Evolutionary conservation across 2,797 vertebrate species (phyloP), one percentile per base, ranked within the genome.

Genomic region (Coregonus sp.): DNA sequence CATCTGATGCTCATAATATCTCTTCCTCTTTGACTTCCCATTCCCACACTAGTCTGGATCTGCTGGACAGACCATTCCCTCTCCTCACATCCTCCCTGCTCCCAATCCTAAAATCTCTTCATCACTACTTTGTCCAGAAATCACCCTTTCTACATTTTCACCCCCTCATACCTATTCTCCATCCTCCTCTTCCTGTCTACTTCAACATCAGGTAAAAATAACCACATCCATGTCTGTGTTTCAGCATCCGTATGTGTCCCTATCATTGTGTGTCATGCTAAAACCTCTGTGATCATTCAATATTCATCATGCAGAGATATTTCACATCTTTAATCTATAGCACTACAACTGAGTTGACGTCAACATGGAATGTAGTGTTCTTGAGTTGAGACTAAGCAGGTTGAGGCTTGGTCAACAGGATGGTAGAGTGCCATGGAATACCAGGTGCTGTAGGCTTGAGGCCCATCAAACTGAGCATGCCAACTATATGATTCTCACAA

Each of bases 1-100:
- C 56, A 20, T 20, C 56, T 5, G 29, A 67, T 67, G 29, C 65
- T 67, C 65, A 37, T 68, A 29, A 68, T 37, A 5, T 35, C 31
- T 4, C 59, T 25, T 25, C 59, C 59, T 63, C n/a, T 11, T 20
- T 25, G 40, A 47, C 40, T 47, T 33, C 20, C 59, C 20, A 63
- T 63, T 25, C 7, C 7, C 3, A 63, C 59, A 20, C 52, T 31
- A 51, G 52, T 88, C 74, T 89, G 52, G 91, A 91, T 92, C 91
- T 91, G 91, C 84, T 85, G 81, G 82, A 89, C 91, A 88, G 92
- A 93, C 73, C 85, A 91, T 15, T 61, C 70, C 7, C 51, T 85
- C 88, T 74, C 86, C 90, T 89, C 91, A 90, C 88, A 89, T 80
- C 89, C 87, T 90, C 78, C 86, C 90, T 86, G 86, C 82, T 79